Evolutionary conservation across 2,113 vertebrate species (phyloP).

Genomic region (Amphilophus citrinellus): DNA sequence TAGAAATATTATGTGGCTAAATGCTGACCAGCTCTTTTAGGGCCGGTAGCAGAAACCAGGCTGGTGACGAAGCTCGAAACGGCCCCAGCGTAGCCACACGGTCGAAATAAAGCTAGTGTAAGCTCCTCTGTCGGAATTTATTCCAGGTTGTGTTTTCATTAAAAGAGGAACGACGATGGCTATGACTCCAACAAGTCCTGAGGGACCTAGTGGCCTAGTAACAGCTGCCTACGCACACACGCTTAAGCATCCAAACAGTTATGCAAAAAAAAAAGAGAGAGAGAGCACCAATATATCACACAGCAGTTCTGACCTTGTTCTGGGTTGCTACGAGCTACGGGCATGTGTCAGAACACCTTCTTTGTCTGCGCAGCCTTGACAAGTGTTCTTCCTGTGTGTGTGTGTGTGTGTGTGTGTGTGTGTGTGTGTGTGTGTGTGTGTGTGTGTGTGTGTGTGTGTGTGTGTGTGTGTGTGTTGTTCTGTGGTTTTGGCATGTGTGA

Average conservation of each 20-base stretch:
- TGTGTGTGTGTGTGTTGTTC: neutral
- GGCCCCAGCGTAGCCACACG: neutral
- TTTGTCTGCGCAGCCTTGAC: slow-evolving; percentile 7
- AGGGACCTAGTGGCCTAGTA: slow-evolving; percentile 65
- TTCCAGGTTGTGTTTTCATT: slow-evolving; percentile 58
- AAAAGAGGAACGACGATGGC: slow-evolving; percentile 31
- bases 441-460: neutral
- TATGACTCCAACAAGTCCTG: slow-evolving; percentile 51
- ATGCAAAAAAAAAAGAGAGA: neutral
- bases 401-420: neutral
- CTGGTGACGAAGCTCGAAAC: slow-evolving; percentile 39
- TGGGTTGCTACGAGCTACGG: slow-evolving; percentile 22
- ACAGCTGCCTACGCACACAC: slow-evolving; percentile 28
- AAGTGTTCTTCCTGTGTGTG: neutral
- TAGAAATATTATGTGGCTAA: slow-evolving; percentile 17
- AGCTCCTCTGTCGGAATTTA: slow-evolving; percentile 10
- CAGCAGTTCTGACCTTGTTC: slow-evolving; percentile 56
- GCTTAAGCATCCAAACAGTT: slow-evolving; percentile 20
- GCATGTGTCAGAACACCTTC: neutral
- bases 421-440: too few species aligned
- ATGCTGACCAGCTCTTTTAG: slow-evolving; percentile 33
- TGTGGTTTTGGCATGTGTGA: neutral
- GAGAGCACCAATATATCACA: slow-evolving; percentile 9
- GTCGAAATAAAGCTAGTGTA: slow-evolving; percentile 11
- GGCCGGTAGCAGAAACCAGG: slow-evolving; percentile 13